Base-by-base conservation (phyloP, 1,140 invertebrate species). In the Idris sp. region DNA sequence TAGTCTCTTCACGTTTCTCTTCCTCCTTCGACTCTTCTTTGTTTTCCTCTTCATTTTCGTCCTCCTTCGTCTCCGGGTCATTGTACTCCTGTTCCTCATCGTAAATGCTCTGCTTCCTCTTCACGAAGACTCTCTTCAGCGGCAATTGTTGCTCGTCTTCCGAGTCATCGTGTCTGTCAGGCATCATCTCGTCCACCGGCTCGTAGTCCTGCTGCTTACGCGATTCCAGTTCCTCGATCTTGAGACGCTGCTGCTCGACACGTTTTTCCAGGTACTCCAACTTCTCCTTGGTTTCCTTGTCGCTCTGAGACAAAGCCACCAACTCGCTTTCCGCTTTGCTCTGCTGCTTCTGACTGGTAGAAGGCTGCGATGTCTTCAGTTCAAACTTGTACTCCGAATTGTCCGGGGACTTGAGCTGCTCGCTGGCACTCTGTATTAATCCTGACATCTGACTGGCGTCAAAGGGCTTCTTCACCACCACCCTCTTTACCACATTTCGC, bases 131-230 rank as follows among this genome's bases (percentile, higher is more conserved):
- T 30, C 86, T 77, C 19, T 88, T 88, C 1, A 88, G 51, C 2
- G 86, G 86, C 10, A 88, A 44, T 30, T 87, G 84, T 19, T 87
- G 86, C 10, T 88, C 86, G 26, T 88, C 86, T 11, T 88, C 86
- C 0, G 86, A 87, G 18, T 87, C 85, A 5, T 88, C 86, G 8
- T 87, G 86, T 10, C 86, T 68, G 4, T 88, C 86, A 0, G 86
- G 86, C 1, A 86, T 41, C 78, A 86, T 84, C 8, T 87, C 86
- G 8, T 88, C 86, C 1, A 80, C 76, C 0, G 82, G 65, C 16
- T 87, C 86, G 11, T 81, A 83, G 2, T 87, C 83, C 9, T 84
- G 83, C n/a, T 84, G 83, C 13, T 87, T 88, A 2, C 81, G 65
- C 0, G 85, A 84, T 11, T 87, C 80, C 0, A 88, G 31, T 25